Evolutionary conservation across 2,113 vertebrate species (phyloP).

Genomic region (Bucco capensis): DNA sequence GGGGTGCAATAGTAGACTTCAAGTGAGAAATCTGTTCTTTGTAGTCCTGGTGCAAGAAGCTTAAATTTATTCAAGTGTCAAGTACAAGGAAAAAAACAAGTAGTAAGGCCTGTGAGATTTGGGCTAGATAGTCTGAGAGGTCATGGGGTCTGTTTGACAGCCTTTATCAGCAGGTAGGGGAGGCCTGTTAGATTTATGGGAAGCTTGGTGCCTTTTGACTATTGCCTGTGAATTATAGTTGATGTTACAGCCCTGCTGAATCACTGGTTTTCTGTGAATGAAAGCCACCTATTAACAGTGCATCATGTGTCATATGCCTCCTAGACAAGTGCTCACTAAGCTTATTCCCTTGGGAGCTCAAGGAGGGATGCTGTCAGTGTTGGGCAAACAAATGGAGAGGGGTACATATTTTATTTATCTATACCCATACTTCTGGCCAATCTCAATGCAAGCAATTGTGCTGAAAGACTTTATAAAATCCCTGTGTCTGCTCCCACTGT

Average conservation of each 20-base stretch:
- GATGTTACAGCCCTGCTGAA: background rate
- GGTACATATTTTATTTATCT: background rate
- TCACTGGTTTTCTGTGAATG: background rate
- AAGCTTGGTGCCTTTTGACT: background rate
- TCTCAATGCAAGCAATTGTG: rapidly evolving
- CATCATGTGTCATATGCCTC: background rate
- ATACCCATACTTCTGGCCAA: background rate
- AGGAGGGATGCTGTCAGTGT: rapidly evolving
- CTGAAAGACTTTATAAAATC: background rate
- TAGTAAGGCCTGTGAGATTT: background rate
- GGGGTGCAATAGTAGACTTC: background rate
- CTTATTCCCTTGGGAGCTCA: background rate
- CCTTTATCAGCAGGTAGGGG: background rate
- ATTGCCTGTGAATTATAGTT: background rate
- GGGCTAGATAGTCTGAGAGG: background rate
- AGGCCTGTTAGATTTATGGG: background rate
- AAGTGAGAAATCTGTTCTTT: background rate
- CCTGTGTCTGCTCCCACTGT: rapidly evolving
- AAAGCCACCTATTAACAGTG: background rate
- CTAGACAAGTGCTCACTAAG: background rate
- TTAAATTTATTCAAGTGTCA: background rate
- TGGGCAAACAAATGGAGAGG: background rate
- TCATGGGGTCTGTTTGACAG: background rate
- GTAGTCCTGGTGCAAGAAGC: background rate
- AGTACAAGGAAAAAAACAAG: background rate